Base-by-base conservation (phyloP, 2,888 invertebrate genomes). In the Ophion ellenae region DNA sequence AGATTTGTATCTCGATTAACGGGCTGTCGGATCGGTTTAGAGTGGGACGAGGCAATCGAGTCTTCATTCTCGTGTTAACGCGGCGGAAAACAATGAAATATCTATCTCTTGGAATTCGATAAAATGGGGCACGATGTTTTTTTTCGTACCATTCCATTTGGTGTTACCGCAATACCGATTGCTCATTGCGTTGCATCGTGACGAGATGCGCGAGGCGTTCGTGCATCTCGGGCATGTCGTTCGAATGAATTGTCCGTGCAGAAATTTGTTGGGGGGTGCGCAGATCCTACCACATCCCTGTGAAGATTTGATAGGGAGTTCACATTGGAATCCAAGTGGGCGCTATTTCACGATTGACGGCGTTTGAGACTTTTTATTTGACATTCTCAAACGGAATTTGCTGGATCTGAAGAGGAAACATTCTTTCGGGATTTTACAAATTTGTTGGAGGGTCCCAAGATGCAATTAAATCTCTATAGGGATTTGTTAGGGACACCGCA, bases 1-100 rank as follows among this genome's bases (percentile, higher is more conserved):
- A 64, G 73, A 81, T 73, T 36, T 47, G 17, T 64, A 63, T 63
- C 79, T 61, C 36, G 71, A 32, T 75, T 64, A 64, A 20, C 63
- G 10, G 32, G 20, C 32, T 63, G 70, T 47, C 61, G 6, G 63
- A 47, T 70, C 69, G 20, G 11, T 61, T 61, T 47, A 53, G 53
- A 24, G 24, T 47, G 45, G 47, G 45, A 20, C 40, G 61, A 40
- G 20, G 20, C 59, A 61, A 74, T 74, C 36, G 57, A 32, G n/a
- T n/a, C 10, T 71, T 32, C 17, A 32, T 71, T 57, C 71, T 67
- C 40, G 20, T 32, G 32, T 32, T 64, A 64, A 20, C 67, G 28
- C 6, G 20, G 40, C 67, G 67, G 40, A 67, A 67, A 10, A 20
- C 7, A 32, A 17, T 67, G n/a, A 20, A 40, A 40, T 20, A 40